Evolutionary conservation across 2,888 invertebrate genomes (phyloP).

Genomic region (Rhagonycha lutea): DNA sequence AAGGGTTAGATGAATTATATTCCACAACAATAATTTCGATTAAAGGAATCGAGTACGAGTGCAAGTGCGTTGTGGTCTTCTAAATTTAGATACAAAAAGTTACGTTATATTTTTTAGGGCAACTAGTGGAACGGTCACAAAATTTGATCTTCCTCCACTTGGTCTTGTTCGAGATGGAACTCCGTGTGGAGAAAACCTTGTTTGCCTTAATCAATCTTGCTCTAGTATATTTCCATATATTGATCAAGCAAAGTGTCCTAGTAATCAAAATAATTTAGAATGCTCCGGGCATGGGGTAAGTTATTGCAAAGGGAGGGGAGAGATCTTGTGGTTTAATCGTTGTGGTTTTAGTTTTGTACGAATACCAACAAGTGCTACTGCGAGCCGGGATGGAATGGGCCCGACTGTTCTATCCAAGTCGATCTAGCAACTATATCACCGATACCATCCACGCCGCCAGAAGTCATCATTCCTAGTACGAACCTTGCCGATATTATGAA

Average conservation of each 20-base stretch:
- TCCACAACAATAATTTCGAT: constrained; percentile 88
- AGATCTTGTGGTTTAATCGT: neutral
- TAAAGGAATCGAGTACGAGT: constrained; percentile 88
- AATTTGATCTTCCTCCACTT: constrained; percentile 68
- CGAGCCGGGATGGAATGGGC: constrained; percentile 83
- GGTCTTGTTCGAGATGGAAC: constrained; percentile 94
- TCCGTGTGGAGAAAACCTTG: constrained; percentile 88
- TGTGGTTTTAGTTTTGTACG: constrained; percentile 76
- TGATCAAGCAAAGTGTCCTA: constrained; percentile 87
- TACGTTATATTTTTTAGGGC: constrained; percentile 14
- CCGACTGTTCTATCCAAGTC: constrained; percentile 82
- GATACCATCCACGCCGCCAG: constrained; percentile 62
- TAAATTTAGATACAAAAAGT: neutral
- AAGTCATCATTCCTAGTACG: constrained; percentile 60
- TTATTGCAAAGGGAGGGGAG: neutral
- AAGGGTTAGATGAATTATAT: constrained; percentile 80
- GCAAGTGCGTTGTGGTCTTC: constrained; percentile 78
- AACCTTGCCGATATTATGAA: constrained; percentile 70
- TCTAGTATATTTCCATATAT: constrained; percentile 82
- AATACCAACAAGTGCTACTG: constrained; percentile 93
- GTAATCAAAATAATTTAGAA: constrained; percentile 83
- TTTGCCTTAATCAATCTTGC: constrained; percentile 95
- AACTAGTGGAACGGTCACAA: constrained; percentile 62
- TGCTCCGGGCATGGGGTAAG: constrained; percentile 96
- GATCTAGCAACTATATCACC: constrained; percentile 64